Evolutionary conservation across 2,113 vertebrate genomes (phyloP), one percentile per base, ranked within the genome.

Genomic region (Pipra filicauda): DNA sequence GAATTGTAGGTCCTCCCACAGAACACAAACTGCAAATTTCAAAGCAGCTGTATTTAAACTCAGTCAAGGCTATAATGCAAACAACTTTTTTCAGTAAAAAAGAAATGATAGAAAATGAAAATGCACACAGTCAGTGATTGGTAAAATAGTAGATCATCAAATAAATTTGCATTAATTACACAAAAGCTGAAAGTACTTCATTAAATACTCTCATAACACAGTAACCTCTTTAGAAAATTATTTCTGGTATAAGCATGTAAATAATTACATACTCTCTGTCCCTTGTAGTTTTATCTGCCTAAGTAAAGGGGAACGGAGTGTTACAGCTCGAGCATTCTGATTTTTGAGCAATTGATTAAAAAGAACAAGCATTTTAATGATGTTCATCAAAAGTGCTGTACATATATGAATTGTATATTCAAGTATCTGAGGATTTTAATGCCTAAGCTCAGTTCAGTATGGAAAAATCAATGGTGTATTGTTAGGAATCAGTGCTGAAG

Each of bases 141-240:
- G 92, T 95, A 96, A 97, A 96, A 96, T 92, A 92, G 77, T 90
- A 90, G 85, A 94, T 94, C 95, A 95, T 90, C 85, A 91, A 76
- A 92, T 93, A 96, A 93, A 96, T 95, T 96, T 96, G 88, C 95
- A 95, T 95, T 92, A 91, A 91, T 94, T 94, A 59, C 82, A 93
- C 88, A 95, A 92, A 97, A 95, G 85, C 95, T 93, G 85, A 88
- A 97, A 93, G 85, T 91, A 93, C 92, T 93, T 96, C 88, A 92
- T 96, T 97, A 96, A 95, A 86, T 88, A 71, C 52, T 44, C 79
- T 93, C 76, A 89, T 69, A 94, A 93, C 93, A 92, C 52, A 91
- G 91, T 90, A 95, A 88, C 65, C 48, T 90, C 92, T 93, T 94
- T 76, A 83, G 93, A 95, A 96, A 95, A 96, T 96, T 93, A 91